These are phyloP conservation scores for Clinocottus analis DNA, from an alignment of 2,113 vertebrate species.

Conservation along the genomic window DNA sequence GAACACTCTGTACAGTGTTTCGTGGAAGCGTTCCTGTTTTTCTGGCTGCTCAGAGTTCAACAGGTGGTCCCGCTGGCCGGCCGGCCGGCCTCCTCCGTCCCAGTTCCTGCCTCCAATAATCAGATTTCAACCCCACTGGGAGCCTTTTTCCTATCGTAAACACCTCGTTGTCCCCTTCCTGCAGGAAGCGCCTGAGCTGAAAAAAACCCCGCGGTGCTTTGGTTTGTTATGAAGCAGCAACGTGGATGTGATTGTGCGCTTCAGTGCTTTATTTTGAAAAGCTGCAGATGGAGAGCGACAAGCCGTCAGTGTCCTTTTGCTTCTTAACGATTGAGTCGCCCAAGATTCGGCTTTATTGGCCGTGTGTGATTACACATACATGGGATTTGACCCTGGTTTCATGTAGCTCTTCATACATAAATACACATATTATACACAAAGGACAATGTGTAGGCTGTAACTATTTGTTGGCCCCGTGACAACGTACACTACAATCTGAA, in stretches of 20 bases:
- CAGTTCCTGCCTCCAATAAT: constrained; percentile 6
- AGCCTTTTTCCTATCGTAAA: not conserved
- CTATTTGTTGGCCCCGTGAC: too few relatives aligned
- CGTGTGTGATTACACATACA: too few relatives aligned
- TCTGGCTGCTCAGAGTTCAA: constrained; percentile 1
- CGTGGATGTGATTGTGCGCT: not conserved
- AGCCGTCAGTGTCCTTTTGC: not conserved
- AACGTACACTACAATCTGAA: too few relatives aligned
- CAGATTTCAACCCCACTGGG: constrained; percentile 10
- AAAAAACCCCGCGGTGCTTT: too few relatives aligned
- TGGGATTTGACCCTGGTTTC: too few relatives aligned
- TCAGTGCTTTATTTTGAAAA: not conserved
- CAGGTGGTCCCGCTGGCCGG: constrained; percentile 43
- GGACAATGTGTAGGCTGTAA: too few relatives aligned
- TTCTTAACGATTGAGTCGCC: too few relatives aligned
- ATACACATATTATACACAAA: too few relatives aligned
- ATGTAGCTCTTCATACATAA: too few relatives aligned
- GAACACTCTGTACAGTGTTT: constrained; percentile 33
- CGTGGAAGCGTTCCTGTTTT: constrained; percentile 49
- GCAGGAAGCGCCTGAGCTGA: too few relatives aligned
- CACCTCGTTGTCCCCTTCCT: not conserved
- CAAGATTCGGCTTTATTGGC: too few relatives aligned
- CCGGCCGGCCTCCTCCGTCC: not conserved
- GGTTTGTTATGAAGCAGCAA: not conserved
- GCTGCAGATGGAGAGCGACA: too few relatives aligned